Evolutionary conservation across 2,113 vertebrate species (phyloP).

Genomic region (Procavia capensis): DNA sequence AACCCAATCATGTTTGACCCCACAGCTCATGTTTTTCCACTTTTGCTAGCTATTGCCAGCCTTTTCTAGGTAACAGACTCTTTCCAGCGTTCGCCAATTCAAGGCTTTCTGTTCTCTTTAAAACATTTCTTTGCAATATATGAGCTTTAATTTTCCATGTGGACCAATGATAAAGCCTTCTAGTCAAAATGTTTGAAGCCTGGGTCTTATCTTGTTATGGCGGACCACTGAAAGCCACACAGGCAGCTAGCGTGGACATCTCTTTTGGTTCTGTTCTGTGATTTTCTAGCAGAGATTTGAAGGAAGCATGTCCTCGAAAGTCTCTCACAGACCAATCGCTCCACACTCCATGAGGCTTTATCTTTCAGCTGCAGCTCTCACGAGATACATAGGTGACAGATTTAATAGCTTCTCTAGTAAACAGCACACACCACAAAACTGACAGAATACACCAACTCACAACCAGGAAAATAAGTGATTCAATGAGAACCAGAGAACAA

Average conservation of each 20-base stretch:
- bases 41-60: neutral
- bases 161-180: slow-evolving; percentile 28
- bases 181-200: slow-evolving; percentile 51
- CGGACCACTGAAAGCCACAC: neutral
- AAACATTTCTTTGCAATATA: neutral
- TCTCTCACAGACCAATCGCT: slow-evolving; percentile 71
- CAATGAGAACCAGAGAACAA: neutral
- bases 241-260: slow-evolving; percentile 63
- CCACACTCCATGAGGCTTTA: slow-evolving; percentile 72
- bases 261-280: slow-evolving; percentile 77
- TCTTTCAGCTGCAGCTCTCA: slow-evolving; percentile 79
- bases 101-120: neutral
- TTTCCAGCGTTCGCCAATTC: neutral
- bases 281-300: slow-evolving; percentile 50
- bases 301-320: slow-evolving; percentile 80
- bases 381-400: slow-evolving; percentile 82
- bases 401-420: slow-evolving; percentile 75
- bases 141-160: slow-evolving; percentile 53
- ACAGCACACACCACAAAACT: slow-evolving; percentile 47
- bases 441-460: slow-evolving; percentile 59
- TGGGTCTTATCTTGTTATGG: neutral
- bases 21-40: neutral
- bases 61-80: neutral
- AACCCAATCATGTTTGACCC: neutral
- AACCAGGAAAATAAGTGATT: neutral